These are phyloP conservation scores for Balaeniceps rex DNA, from an alignment of 2,113 vertebrate species.

Conservation along the genomic window DNA sequence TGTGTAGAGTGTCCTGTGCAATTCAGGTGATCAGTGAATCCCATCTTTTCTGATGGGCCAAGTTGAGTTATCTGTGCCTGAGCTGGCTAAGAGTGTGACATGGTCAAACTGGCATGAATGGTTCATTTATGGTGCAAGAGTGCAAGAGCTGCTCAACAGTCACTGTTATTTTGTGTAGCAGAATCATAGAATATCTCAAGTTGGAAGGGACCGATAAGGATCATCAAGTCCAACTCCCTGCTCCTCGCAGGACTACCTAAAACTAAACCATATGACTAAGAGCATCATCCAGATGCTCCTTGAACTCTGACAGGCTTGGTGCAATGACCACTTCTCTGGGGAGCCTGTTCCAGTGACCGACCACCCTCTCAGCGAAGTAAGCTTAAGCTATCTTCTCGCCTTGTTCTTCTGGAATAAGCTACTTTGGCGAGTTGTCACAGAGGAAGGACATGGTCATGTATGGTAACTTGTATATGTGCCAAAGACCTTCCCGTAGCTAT, in stretches of 20 bases:
- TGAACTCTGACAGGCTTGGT: neutral
- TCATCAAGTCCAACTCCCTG: neutral
- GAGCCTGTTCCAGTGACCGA: neutral
- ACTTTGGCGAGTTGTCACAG: neutral
- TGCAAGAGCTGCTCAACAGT: rapidly evolving
- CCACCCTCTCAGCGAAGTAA: neutral
- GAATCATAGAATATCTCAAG: neutral
- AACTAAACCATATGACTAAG: neutral
- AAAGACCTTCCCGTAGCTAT: neutral
- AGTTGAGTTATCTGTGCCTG: neutral
- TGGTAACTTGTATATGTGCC: neutral
- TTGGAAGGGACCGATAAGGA: neutral
- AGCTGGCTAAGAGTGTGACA: neutral
- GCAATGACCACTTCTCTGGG: neutral
- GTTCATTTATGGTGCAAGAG: neutral
- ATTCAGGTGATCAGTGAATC: neutral
- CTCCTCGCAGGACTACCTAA: neutral
- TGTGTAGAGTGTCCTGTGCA: neutral
- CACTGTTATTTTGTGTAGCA: neutral
- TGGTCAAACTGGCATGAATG: neutral
- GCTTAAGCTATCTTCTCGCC: neutral
- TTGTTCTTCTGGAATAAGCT: neutral
- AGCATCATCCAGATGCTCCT: neutral
- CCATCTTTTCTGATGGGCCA: neutral
- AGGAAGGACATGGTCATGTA: neutral